Evolutionary conservation across 2,888 invertebrate species (phyloP), one percentile per base, ranked within the genome.

Genomic region (Mythimna impura): DNA sequence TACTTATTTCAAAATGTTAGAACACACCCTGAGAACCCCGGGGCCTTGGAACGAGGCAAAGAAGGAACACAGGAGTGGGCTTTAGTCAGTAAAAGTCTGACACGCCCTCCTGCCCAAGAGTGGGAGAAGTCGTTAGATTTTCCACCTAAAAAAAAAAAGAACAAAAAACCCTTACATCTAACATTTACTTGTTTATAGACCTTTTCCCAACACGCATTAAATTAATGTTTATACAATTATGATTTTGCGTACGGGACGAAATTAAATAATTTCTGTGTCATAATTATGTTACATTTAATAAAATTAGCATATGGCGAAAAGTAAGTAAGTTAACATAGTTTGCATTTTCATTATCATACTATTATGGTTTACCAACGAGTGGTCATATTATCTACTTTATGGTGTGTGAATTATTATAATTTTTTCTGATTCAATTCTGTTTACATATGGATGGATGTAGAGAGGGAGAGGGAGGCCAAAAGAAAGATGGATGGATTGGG

Each of bases 151-250:
- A 3, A 12, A 43, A n/a, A n/a, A n/a, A n/a, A n/a, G n/a, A n/a
- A n/a, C n/a, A n/a, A n/a, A n/a, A 43, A 43, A 3, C 22, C 50
- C 60, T 14, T 40, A 62, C 52, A 47, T 77, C 20, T 63, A n/a
- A 43, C 60, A 64, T 58, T 65, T 55, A 72, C 61, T 68, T 68
- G 2, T 36, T 47, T 30, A n/a, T 64, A 64, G 43, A 66, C 66
- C 58, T 63, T 78, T 73, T 67, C 68, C 52, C 47, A 63, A 73
- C 66, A 47, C 7, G 34, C 68, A 47, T 50, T 50, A 58, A 70
- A 69, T 71, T 60, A 60, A 82, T 73, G 63, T 82, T 72, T 64
- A 69, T 71, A 81, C 68, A 84, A 84, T 82, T 77, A 73, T 54
- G 60, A 73, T 64, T 77, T 73, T 50, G 57, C 64, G 61, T 60